Percentiles rank a stretch among this genome's conserved stretches.
Conservation (phyloP, 1,140 invertebrate genomes). For the Lethrus apterus region DNA sequence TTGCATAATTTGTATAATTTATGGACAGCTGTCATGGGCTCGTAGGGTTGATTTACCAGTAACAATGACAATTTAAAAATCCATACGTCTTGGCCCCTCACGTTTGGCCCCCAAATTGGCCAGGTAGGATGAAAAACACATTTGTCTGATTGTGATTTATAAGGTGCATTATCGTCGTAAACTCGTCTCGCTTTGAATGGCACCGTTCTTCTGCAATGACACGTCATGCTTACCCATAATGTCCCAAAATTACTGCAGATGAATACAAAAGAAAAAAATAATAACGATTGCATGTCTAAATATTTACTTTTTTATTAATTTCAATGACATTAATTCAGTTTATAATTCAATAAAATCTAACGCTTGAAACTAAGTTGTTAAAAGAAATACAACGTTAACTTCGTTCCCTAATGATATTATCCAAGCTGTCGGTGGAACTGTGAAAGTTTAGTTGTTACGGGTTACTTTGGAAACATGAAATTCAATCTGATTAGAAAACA, state of each 20-base stretch:
- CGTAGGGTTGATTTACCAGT: slow-evolving; percentile 21
- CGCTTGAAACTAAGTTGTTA: too few relatives aligned
- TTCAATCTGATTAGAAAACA: too few relatives aligned
- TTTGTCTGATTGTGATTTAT: slow-evolving; percentile 34
- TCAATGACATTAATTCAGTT: too few relatives aligned
- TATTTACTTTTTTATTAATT: background rate
- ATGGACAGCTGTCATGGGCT: slow-evolving; percentile 19
- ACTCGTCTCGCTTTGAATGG: background rate
- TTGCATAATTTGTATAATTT: slow-evolving; percentile 23
- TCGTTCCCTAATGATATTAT: too few relatives aligned
- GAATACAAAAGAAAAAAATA: background rate
- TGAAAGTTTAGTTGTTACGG: too few relatives aligned
- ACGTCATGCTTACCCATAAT: background rate
- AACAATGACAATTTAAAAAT: slow-evolving; percentile 23
- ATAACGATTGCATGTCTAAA: background rate
- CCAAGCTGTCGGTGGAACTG: too few relatives aligned
- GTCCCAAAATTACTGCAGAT: background rate
- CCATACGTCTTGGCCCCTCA: slow-evolving; percentile 15
- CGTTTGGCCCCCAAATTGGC: slow-evolving; percentile 13
- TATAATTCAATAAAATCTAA: too few relatives aligned
- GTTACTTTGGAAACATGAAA: too few relatives aligned
- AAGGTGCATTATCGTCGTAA: slow-evolving; percentile 1
- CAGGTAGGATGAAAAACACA: slow-evolving; percentile 30
- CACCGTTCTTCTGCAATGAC: background rate
- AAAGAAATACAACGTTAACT: too few relatives aligned